Evolutionary conservation across 1,140 invertebrate species (phyloP).

Genomic region (Rhagoletis pomonella): DNA sequence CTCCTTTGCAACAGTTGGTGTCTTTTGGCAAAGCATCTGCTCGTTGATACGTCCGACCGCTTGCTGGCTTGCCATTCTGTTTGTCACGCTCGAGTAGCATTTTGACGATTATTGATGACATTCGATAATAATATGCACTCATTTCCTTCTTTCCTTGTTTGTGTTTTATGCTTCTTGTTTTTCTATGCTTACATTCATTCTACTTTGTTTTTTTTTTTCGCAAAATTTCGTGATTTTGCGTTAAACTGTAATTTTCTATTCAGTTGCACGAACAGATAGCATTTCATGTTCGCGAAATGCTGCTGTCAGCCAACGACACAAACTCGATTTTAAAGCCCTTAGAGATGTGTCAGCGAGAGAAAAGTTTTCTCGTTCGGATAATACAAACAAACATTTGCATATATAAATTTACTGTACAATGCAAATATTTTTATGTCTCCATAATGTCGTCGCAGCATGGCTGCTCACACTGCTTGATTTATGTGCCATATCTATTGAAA

Average conservation of each 20-base stretch:
- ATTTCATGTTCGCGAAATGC: not conserved
- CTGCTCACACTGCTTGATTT: constrained; percentile 34
- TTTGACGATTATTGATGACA: constrained; percentile 49
- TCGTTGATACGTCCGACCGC: not conserved
- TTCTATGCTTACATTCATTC: not conserved
- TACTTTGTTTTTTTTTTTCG: not conserved
- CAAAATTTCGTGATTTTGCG: not conserved
- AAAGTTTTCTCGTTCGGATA: not conserved
- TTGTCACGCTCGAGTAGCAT: constrained; percentile 23
- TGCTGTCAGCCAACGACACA: not conserved
- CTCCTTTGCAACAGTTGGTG: not conserved
- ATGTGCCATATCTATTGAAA: constrained; percentile 21
- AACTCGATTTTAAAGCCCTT: not conserved
- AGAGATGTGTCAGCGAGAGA: not conserved
- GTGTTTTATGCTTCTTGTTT: not conserved
- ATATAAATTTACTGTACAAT: not conserved
- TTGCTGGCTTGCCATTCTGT: not conserved
- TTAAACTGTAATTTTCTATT: constrained; percentile 27
- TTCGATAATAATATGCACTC: constrained; percentile 3
- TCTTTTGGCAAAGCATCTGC: too few relatives aligned
- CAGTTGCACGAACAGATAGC: not conserved
- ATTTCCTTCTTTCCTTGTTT: too few relatives aligned
- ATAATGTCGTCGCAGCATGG: not conserved
- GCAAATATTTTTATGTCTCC: not conserved
- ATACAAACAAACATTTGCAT: not conserved